These are phyloP conservation scores for Syritta pipiens DNA, from an alignment of 2,888 invertebrate species.

Conservation along the genomic window DNA sequence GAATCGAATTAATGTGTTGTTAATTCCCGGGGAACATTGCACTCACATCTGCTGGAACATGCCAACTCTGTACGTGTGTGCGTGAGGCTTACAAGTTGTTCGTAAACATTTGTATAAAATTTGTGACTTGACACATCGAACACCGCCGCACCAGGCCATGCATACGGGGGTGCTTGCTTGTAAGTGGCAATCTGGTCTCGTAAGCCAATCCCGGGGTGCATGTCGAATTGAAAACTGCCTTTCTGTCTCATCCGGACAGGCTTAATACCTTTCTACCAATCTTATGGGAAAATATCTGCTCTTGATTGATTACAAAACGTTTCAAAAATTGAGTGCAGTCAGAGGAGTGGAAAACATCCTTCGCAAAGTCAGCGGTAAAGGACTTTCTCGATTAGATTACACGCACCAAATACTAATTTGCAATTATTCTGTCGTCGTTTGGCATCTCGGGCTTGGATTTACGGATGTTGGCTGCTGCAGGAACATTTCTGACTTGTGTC, in stretches of 20 bases:
- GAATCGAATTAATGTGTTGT: neutral
- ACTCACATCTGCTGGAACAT: neutral
- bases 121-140: neutral
- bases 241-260: no score
- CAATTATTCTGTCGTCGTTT: slow-evolving; percentile 25
- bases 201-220: neutral
- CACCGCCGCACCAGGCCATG: no score
- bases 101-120: slow-evolving; percentile 20
- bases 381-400: slow-evolving; percentile 13
- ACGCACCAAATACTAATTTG: slow-evolving; percentile 6
- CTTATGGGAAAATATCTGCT: slow-evolving; percentile 6
- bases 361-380: neutral
- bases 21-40: neutral
- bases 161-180: no score
- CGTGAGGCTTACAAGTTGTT: slow-evolving; percentile 21
- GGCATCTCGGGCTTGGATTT: no score
- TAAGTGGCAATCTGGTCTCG: no score
- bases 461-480: no score
- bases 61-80: neutral
- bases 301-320: slow-evolving; percentile 8
- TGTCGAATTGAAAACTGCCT: neutral
- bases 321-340: neutral
- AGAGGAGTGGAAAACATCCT: neutral
- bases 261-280: no score
- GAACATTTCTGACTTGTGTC: neutral